A percentile compares a stretch with the other conserved stretches of the same genome.
phyloP scores from a whole-genome alignment of 2,888 invertebrate species.

The Eristalis tenax region DNA sequence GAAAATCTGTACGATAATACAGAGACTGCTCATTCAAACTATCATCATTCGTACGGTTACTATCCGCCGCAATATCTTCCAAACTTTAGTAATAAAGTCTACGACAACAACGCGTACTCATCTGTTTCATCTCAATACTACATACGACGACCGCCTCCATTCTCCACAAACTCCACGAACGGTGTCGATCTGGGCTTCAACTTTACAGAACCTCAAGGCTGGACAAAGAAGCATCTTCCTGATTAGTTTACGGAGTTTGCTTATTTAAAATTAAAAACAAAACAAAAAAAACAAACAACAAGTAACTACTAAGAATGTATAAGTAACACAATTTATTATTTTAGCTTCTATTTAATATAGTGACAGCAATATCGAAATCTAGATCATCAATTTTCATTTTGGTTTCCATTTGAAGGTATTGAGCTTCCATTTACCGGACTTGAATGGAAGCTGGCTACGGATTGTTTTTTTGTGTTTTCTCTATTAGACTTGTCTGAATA shows the following conservation, averaged over 20 bases:
- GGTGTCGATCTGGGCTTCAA: conserved; percentile 57
- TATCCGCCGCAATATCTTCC: conserved; percentile 77
- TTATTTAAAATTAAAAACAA: neutral
- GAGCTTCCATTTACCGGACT: conserved; percentile 23
- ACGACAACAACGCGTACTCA: conserved; percentile 51
- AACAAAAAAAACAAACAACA: neutral
- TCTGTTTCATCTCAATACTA: conserved; percentile 53
- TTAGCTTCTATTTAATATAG: conserved; percentile 45
- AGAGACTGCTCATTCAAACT: conserved; percentile 42
- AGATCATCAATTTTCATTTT: conserved; percentile 34
- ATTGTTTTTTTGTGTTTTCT: neutral
- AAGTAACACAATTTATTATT: conserved; percentile 57
- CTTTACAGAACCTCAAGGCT: conserved; percentile 62
- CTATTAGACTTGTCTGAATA: no score
- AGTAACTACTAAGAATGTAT: conserved; percentile 43
- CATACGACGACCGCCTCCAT: conserved; percentile 52
- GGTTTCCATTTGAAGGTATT: neutral
- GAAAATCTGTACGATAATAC: conserved; percentile 54
- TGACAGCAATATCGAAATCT: conserved; percentile 45
- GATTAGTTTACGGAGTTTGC: conserved; percentile 47
- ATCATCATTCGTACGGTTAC: conserved; percentile 76
- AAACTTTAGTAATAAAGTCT: conserved; percentile 74
- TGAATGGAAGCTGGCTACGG: neutral
- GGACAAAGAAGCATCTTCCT: conserved; percentile 60
- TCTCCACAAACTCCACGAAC: conserved; percentile 48